These are phyloP conservation scores for Actenoides hombroni DNA, from an alignment of 2,113 vertebrate genomes.

Conservation along the genomic window DNA sequence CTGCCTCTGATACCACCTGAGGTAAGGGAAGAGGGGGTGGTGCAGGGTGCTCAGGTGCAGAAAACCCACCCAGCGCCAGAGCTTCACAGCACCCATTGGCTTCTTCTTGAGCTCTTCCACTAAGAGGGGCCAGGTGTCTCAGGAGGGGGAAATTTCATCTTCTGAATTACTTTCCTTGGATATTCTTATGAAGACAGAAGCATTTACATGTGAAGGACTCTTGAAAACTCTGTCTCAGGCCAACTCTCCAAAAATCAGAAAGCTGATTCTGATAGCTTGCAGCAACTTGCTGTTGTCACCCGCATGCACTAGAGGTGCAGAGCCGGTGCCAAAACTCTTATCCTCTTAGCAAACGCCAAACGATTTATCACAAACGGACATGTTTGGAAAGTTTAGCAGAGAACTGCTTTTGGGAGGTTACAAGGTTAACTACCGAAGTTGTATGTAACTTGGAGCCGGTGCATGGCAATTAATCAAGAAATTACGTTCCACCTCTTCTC, in stretches of 20 bases:
- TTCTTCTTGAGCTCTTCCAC: neutral
- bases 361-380: constrained; percentile 87
- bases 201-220: neutral
- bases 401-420: constrained; percentile 84
- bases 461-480: constrained; percentile 90
- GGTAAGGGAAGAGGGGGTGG: neutral
- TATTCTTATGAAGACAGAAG: constrained; percentile 7
- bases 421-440: constrained; percentile 94
- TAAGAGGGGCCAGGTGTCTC: neutral
- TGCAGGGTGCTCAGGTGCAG: neutral
- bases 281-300: neutral
- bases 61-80: rapidly evolving
- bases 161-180: neutral
- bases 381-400: constrained; percentile 85
- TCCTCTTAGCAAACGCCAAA: constrained; percentile 39
- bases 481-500: constrained; percentile 75
- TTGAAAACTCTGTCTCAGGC: constrained; percentile 15
- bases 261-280: neutral
- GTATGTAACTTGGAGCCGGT: constrained; percentile 88
- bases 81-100: rapidly evolving
- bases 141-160: neutral
- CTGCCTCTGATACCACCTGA: neutral
- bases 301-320: neutral
- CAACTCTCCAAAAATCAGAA: neutral
- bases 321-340: constrained; percentile 50